Evolutionary conservation across 2,888 invertebrate genomes (phyloP).

Genomic region (Dorcus parallelipipedus): DNA sequence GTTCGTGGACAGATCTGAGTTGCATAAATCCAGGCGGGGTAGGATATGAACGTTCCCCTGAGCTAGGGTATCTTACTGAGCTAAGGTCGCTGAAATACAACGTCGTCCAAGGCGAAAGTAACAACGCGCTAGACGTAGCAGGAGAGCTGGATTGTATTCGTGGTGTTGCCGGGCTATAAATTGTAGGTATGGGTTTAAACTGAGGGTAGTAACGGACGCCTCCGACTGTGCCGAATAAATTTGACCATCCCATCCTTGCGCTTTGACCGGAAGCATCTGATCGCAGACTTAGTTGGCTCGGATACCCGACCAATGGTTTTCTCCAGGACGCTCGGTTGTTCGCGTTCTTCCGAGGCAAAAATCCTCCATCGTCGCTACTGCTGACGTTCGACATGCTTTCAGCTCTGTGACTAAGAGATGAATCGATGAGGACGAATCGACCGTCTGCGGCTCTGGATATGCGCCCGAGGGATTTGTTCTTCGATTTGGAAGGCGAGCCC

Average conservation of each 20-base stretch:
- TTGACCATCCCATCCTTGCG: slow-evolving; percentile 42
- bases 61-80: slow-evolving; percentile 78
- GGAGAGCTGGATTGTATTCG: slow-evolving; percentile 66
- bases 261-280: slow-evolving; percentile 63
- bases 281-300: slow-evolving; percentile 65
- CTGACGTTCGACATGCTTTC: slow-evolving; percentile 60
- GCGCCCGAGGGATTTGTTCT: slow-evolving; percentile 54
- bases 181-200: slow-evolving; percentile 42
- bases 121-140: slow-evolving; percentile 58
- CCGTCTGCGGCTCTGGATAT: slow-evolving; percentile 74
- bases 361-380: slow-evolving; percentile 80
- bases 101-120: slow-evolving; percentile 65
- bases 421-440: slow-evolving; percentile 64
- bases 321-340: slow-evolving; percentile 62
- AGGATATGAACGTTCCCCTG: slow-evolving; percentile 75
- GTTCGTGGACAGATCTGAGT: slow-evolving; percentile 61
- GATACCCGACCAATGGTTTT: slow-evolving; percentile 61
- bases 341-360: slow-evolving; percentile 59
- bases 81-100: slow-evolving; percentile 83
- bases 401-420: slow-evolving; percentile 52
- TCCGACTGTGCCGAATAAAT: slow-evolving; percentile 32
- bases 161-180: slow-evolving; percentile 51
- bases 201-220: slow-evolving; percentile 40
- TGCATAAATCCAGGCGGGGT: slow-evolving; percentile 69
- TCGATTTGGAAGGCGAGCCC: slow-evolving; percentile 34